These are phyloP conservation scores for Drosophila kikkawai DNA, from an alignment of 1,140 invertebrate species.

Conservation along the genomic window DNA sequence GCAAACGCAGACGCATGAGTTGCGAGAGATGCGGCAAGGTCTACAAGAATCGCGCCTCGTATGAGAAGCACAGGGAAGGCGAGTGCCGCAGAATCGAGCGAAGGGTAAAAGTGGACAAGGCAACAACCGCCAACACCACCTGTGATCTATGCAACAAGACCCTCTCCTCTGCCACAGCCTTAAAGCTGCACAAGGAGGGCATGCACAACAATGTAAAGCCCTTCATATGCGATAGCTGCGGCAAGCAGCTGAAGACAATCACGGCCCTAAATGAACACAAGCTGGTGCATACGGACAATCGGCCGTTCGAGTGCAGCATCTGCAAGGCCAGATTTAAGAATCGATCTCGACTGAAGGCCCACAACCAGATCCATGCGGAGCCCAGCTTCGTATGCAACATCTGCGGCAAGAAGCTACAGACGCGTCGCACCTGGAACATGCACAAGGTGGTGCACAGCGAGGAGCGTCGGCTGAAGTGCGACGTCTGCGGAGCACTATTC, in stretches of 20 bases:
- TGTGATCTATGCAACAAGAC: constrained; percentile 84
- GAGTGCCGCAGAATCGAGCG: constrained; percentile 34
- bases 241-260: constrained; percentile 85
- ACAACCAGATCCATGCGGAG: constrained; percentile 84
- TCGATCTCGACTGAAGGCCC: constrained; percentile 68
- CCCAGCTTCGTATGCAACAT: constrained; percentile 85
- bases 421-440: constrained; percentile 85
- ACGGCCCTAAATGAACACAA: constrained; percentile 85
- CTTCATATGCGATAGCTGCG: constrained; percentile 86
- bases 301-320: constrained; percentile 85
- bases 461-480: constrained; percentile 84
- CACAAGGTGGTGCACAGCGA: constrained; percentile 85
- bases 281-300: constrained; percentile 85
- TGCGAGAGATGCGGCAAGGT: constrained; percentile 54
- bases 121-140: neutral
- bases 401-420: constrained; percentile 85
- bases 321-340: constrained; percentile 85
- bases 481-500: constrained; percentile 78
- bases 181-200: constrained; percentile 82
- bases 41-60: constrained; percentile 59
- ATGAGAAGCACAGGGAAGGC: constrained; percentile 53
- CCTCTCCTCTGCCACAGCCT: constrained; percentile 68
- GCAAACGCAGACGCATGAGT: constrained; percentile 39
- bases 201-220: constrained; percentile 85
- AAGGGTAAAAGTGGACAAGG: constrained; percentile 32